Evolutionary conservation across 1,140 invertebrate species (phyloP).

Genomic region (Rhizoglyphus robini): DNA sequence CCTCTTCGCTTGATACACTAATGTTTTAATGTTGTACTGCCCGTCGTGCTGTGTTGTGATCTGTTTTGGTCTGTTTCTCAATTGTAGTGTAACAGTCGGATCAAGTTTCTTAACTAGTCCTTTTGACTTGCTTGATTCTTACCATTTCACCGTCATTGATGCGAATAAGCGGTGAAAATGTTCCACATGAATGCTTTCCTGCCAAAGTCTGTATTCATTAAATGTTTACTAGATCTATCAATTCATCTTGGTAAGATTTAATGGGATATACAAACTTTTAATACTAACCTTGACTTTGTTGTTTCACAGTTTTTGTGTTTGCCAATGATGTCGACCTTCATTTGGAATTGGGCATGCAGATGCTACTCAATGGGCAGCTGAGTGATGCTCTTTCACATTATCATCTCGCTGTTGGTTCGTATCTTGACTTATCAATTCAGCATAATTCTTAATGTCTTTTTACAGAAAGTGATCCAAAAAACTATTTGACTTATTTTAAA

Average conservation of each 20-base stretch:
- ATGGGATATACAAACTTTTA: not conserved
- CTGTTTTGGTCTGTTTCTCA: too few relatives aligned
- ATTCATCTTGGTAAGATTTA: not conserved
- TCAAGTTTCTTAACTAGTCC: too few relatives aligned
- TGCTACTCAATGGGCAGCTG: conserved; percentile 76
- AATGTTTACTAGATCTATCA: not conserved
- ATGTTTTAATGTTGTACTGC: too few relatives aligned
- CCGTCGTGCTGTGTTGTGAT: too few relatives aligned
- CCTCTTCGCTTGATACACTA: too few relatives aligned
- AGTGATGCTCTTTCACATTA: conserved; percentile 93
- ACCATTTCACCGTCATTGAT: too few relatives aligned
- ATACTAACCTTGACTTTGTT: not conserved
- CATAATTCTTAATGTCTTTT: too few relatives aligned
- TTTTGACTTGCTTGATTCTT: too few relatives aligned
- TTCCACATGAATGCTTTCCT: not conserved
- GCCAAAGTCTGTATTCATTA: not conserved
- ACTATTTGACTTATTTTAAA: conserved; percentile 88
- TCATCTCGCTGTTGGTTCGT: conserved; percentile 83
- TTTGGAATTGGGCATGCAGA: conserved; percentile 77
- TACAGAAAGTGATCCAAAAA: conserved; percentile 80
- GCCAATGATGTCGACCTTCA: conserved; percentile 69
- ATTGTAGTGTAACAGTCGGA: too few relatives aligned
- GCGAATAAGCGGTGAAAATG: not conserved
- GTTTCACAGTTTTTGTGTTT: not conserved
- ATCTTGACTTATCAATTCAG: conserved; percentile 17